Evolutionary conservation across 2,888 invertebrate species (phyloP), one percentile per base, ranked within the genome.

Genomic region (Eupithecia subfuscata): DNA sequence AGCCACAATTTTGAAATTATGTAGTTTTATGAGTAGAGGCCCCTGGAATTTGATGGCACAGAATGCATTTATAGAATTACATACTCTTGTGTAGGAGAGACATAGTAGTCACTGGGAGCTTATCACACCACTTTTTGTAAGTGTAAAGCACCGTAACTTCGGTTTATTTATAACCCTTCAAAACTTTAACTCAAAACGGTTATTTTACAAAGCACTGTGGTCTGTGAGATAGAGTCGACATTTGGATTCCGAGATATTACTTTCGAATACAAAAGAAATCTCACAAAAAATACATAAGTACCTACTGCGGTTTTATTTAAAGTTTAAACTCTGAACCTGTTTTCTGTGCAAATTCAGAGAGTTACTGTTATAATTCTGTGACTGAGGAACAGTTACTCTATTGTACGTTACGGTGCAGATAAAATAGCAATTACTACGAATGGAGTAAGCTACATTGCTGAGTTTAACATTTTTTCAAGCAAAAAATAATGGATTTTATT

Each of bases 341-440:
- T 71, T 71, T 69, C 69, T 63, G 25, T 18, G 71, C 71, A 22
- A 76, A n/a, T 65, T 37, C n/a, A n/a, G 30, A 25, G 4, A 69
- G 45, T 37, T 64, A 69, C 71, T 56, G 64, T 68, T 56, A 64
- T 56, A 71, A 74, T 74, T 74, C 76, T 74, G 68, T 71, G 73
- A 68, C 71, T 71, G 65, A 67, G 65, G 48, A 74, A 78, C 78
- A 78, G 78, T 78, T 75, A 78, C 69, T 65, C 74, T 78, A 78
- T 78, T 78, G 75, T 77, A 75, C 60, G 63, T 48, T 74, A 74
- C 74, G 52, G 72, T n/a, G 69, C 63, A 73, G 77, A 75, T 75
- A 65, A 77, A 77, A 70, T 70, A 76, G 71, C 52, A 75, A 72
- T 63, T 75, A 69, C 70, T 72, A 69, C 64, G 52, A 71, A 74